phyloP scores from a whole-genome alignment of 2,113 vertebrate species.

The Oncorhynchus keta region DNA sequence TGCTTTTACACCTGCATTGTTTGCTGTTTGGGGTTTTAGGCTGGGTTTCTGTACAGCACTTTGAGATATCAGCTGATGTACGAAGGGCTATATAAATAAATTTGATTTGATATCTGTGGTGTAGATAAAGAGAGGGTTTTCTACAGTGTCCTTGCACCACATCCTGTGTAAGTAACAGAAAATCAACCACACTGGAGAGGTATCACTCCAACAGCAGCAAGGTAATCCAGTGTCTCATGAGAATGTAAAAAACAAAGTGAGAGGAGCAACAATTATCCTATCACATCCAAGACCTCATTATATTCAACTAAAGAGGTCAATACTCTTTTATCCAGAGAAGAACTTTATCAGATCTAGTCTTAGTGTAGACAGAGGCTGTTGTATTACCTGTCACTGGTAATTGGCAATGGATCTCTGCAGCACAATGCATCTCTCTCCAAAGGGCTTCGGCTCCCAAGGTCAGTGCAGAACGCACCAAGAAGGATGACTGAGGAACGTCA shows the following conservation, averaged over 20 bases:
- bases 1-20: too few species aligned
- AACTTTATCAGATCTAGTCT: slow-evolving; percentile 87
- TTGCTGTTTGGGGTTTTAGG: too few species aligned
- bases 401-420: slow-evolving; percentile 73
- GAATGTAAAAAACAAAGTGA: slow-evolving; percentile 62
- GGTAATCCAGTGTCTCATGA: slow-evolving; percentile 72
- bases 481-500: slow-evolving; percentile 80
- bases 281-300: slow-evolving; percentile 63
- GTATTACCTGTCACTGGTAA: slow-evolving; percentile 86
- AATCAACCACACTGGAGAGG: slow-evolving; percentile 28
- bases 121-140: too few species aligned
- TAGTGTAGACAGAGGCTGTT: slow-evolving; percentile 83
- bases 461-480: slow-evolving; percentile 77
- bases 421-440: slow-evolving; percentile 79
- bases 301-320: slow-evolving; percentile 86
- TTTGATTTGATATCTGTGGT: too few species aligned
- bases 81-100: too few species aligned
- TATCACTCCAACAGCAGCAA: slow-evolving; percentile 47
- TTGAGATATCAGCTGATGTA: too few species aligned
- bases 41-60: too few species aligned
- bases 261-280: slow-evolving; percentile 83
- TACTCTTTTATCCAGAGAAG: slow-evolving; percentile 88
- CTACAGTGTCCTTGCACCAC: not conserved
- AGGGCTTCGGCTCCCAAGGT: slow-evolving; percentile 85
- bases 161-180: not conserved